phyloP scores from a whole-genome alignment of 2,113 vertebrate species.

The Hassar affinis region DNA sequence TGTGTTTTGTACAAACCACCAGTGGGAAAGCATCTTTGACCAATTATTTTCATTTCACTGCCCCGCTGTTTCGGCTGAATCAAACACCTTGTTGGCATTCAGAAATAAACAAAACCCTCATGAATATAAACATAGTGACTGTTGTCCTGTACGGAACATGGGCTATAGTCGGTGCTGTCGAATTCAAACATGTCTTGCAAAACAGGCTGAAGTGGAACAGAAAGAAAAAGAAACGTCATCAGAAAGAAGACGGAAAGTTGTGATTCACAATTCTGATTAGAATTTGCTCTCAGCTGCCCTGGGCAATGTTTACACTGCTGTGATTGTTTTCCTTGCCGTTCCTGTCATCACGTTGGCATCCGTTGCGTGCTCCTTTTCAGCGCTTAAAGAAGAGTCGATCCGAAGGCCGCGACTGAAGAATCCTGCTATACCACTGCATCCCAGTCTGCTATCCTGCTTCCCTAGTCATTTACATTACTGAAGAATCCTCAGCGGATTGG shows the following conservation, averaged over 20 bases:
- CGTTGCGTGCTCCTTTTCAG: constrained; percentile 7
- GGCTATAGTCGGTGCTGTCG: not conserved
- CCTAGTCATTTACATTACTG: too few species aligned
- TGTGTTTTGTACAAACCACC: too few species aligned
- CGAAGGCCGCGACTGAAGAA: not conserved
- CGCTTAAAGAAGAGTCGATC: not conserved
- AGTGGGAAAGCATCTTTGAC: not conserved
- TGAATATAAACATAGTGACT: constrained; percentile 10
- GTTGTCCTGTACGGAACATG: not conserved
- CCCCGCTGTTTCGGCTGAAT: not conserved
- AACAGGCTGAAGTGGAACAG: not conserved
- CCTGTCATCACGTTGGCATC: constrained; percentile 1
- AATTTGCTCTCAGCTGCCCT: constrained; percentile 2
- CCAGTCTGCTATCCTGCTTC: too few species aligned
- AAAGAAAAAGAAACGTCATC: constrained; percentile 20
- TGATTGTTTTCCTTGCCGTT: constrained; percentile 22
- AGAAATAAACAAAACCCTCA: not conserved
- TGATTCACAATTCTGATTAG: constrained; percentile 30
- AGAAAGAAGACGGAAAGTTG: not conserved
- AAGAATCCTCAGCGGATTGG: constrained; percentile 14
- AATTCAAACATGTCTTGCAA: not conserved
- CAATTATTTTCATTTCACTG: not conserved
- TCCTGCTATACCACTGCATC: too few species aligned
- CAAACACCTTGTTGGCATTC: not conserved
- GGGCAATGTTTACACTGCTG: constrained; percentile 22